Evolutionary conservation across 2,888 invertebrate species (phyloP), one percentile per base, ranked within the genome.

Genomic region (Drosophila meridiana): DNA sequence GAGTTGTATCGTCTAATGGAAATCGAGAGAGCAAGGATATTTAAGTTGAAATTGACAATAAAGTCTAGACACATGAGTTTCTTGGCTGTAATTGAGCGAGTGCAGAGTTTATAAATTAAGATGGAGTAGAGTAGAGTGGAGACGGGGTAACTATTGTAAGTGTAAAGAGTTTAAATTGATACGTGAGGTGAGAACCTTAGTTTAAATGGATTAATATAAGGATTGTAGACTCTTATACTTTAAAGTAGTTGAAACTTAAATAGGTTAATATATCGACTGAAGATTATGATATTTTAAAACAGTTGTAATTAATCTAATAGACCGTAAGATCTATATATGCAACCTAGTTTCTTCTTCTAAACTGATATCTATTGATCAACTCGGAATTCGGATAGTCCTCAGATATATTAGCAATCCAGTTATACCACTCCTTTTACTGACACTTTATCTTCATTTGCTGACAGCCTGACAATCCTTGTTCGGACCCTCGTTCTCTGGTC

Each of bases 1-100:
- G 42, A 56, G 47, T 48, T 69, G 26, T 28, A 26, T 62, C 48
- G 36, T 14, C 13, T 47, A 47, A 13, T 13, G 26, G 26, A 32
- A n/a, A 30, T 32, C 0, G 34, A 0, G 52, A 20, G 14, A 14
- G 55, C 3, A 34, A 36, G 26, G 13, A 52, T 40, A 40, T 26
- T 50, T 32, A 13, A 48, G 34, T 8, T 40, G 26, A 9, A 30
- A 69, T 60, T 32, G 2, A 30, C 3, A n/a, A 28, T 59, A n/a
- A 20, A 30, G 68, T 57, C 42, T 57, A 57, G 56, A 57, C 56
- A 32, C 38, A 38, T 14, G 53, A 55, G 26, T 55, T 26, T 34
- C 20, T 53, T 53, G 26, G 13, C 7, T 36, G 36, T 7, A 26
- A 14, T 7, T 20, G 20, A 9, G 53, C 20, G 5, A 53, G 11